Base-by-base conservation (phyloP, 2,797 vertebrate species). In the Champsocephalus esox region DNA sequence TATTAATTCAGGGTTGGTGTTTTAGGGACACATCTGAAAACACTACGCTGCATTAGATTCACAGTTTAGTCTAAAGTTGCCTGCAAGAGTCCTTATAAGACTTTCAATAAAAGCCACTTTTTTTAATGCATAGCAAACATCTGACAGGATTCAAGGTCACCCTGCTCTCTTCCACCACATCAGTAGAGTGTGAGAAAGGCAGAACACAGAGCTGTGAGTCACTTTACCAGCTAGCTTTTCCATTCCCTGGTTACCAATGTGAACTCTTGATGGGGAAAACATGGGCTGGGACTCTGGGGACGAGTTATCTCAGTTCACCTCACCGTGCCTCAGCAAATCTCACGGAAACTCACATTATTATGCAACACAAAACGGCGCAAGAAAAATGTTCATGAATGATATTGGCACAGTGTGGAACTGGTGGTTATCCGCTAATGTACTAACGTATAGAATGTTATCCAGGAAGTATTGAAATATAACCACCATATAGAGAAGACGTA, bases 61-160 rank as follows among this genome's bases (percentile, higher is more conserved):
- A 28, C 16, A 54, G 41, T 66, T 60, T 21, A n/a, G 41, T 12
- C 17, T 32, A 3, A 17, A 10, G 13, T n/a, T 56, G 12, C 13
- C 46, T 19, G 24, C 16, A 16, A 51, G 12, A 59, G 6, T 46
- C 10, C 5, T 49, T 17, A 13, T 16, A 21, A 12, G 0, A 54
- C 67, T 74, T 70, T 59, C 19, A 70, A 54, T 48, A 56, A 45
- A 62, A 66, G 44, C 5, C 4, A 55, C 19, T 46, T 70, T 68
- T 55, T 60, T 12, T 50, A 16, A 54, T 54, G 2, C 45, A 34
- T 24, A 9, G 46, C 32, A 48, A 51, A 44, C 43, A 58, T 51
- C 54, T 65, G 75, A 44, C 64, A 72, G 41, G 16, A 38, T 73
- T 81, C 83, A 88, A 82, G 73, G 80, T 84, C 78, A 76, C 59